A percentile compares a stretch with the other conserved stretches of the same genome.
phyloP scores from a whole-genome alignment of 2,888 invertebrate genomes.

The Rhyacophila evoluta region DNA sequence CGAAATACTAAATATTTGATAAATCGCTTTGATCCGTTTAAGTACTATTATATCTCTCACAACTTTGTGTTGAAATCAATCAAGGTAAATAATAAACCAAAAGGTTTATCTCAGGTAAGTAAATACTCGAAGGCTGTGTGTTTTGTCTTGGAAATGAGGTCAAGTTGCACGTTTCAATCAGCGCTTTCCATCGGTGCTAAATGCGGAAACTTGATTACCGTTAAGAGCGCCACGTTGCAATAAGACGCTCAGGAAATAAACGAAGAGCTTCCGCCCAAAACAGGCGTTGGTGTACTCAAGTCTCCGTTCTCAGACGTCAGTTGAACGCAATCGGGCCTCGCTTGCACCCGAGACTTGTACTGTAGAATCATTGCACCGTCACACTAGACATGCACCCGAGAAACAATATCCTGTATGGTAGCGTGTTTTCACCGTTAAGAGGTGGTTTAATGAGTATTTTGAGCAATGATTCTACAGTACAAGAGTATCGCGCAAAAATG shows the following conservation, averaged over 20 bases:
- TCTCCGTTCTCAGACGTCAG: background rate
- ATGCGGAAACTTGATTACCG: constrained; percentile 22
- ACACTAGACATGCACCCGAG: background rate
- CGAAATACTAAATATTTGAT: no score
- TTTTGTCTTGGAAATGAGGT: background rate
- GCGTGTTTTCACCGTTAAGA: background rate
- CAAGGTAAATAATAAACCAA: no score
- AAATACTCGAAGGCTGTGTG: background rate
- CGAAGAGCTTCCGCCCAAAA: background rate
- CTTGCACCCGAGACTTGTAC: background rate
- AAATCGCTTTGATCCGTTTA: no score
- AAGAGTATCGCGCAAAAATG: background rate
- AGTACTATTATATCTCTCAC: no score
- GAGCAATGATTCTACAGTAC: background rate
- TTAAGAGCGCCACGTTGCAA: background rate
- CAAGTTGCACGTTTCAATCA: background rate
- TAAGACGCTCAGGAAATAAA: background rate
- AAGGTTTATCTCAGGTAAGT: no score
- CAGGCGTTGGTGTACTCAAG: background rate
- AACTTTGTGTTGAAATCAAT: no score
- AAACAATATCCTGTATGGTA: constrained; percentile 1
- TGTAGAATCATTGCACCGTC: no score
- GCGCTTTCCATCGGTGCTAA: background rate
- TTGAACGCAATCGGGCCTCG: background rate
- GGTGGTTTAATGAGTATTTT: background rate